A percentile compares a stretch with the other conserved stretches of the same genome.
These are phyloP conservation scores for Riptortus pedestris DNA, from an alignment of 1,140 invertebrate species.

Conservation along the genomic window DNA sequence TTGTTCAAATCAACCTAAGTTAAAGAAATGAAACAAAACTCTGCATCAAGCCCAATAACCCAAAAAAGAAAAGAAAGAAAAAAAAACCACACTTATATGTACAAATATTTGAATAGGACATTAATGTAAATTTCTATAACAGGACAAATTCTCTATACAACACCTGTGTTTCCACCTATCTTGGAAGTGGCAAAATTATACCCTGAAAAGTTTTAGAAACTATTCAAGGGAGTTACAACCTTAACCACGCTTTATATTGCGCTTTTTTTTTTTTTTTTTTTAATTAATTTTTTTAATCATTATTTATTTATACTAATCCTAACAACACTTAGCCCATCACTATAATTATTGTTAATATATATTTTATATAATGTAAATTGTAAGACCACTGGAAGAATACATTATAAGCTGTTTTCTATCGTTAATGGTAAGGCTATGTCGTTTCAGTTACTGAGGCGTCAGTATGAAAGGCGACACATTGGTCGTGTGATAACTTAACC, in stretches of 20 bases:
- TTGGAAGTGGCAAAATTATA: neutral
- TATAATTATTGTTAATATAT: constrained; percentile 20
- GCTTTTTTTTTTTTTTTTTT: neutral
- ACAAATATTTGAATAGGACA: constrained; percentile 10
- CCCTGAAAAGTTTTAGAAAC: constrained; percentile 17
- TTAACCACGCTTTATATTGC: constrained; percentile 16
- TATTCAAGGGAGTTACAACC: constrained; percentile 16
- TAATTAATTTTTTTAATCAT: neutral
- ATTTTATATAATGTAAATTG: constrained; percentile 18
- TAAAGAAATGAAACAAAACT: neutral
- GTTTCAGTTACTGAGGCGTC: constrained; percentile 22
- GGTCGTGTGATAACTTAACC: constrained; percentile 24
- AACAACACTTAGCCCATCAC: constrained; percentile 17
- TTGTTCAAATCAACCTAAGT: neutral
- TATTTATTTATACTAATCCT: constrained; percentile 5
- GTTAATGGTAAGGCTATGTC: constrained; percentile 28
- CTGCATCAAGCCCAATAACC: constrained; percentile 17
- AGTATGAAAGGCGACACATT: constrained; percentile 27
- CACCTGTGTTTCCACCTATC: constrained; percentile 6
- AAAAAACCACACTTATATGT: constrained; percentile 9
- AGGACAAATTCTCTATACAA: constrained; percentile 14
- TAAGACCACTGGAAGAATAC: constrained; percentile 29
- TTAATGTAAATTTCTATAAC: neutral
- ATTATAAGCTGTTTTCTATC: constrained; percentile 19
- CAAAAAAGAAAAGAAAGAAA: constrained; percentile 15